Conservation (phyloP, 2,888 invertebrate species). For the Uloborus plumipes region DNA sequence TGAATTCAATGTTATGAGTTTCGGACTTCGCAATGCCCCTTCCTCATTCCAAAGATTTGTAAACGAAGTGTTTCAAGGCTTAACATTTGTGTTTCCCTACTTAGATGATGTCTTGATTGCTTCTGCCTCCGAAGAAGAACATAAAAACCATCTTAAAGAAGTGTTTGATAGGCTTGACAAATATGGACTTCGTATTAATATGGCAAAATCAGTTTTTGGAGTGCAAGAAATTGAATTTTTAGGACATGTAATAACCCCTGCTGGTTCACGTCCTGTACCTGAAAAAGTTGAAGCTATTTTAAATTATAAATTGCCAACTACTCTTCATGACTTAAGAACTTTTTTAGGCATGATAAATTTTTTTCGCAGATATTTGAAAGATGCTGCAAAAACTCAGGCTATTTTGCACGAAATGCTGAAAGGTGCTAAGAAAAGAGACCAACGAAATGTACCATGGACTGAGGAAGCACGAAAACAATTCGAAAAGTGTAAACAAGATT, state of each 20-base stretch:
- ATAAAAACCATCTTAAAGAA: not conserved
- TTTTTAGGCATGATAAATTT: conserved; percentile 11
- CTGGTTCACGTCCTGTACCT: not conserved
- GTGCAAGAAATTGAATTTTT: conserved; percentile 9
- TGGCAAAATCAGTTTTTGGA: conserved; percentile 23
- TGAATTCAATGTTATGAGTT: conserved; percentile 24
- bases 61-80: not conserved
- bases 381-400: conserved; percentile 5
- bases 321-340: not conserved
- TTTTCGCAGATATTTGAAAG: not conserved
- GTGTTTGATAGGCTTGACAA: conserved; percentile 5
- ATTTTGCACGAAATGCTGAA: not conserved
- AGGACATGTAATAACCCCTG: conserved; percentile 9
- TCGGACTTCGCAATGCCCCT: conserved; percentile 1
- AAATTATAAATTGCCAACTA: conserved; percentile 1
- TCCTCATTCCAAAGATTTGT: conserved; percentile 18
- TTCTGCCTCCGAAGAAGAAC: conserved; percentile 11
- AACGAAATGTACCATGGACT: not conserved
- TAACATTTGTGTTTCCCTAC: conserved; percentile 33
- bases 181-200: conserved; percentile 11
- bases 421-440: conserved; percentile 1
- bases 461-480: not conserved
- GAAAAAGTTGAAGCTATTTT: not conserved
- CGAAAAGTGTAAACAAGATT: conserved; percentile 2
- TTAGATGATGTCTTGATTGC: conserved; percentile 32